These are phyloP conservation scores for Drosophila repletoides DNA, from an alignment of 1,140 invertebrate genomes.

Conservation along the genomic window DNA sequence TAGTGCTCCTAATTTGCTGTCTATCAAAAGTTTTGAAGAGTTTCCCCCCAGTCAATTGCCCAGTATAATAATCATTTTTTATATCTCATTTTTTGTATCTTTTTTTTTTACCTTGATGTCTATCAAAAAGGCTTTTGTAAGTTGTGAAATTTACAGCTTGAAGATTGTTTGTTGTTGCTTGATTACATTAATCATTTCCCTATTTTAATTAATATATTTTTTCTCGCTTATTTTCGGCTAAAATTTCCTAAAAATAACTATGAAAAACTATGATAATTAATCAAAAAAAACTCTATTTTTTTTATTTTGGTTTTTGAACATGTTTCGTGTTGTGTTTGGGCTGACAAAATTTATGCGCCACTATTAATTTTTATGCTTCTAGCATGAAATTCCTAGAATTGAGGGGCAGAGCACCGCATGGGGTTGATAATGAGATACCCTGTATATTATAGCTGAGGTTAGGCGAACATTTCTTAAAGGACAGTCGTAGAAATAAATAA, in stretches of 20 bases:
- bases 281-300: too few species aligned
- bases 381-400: constrained; percentile 41
- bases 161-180: not conserved
- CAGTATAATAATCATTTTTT: too few species aligned
- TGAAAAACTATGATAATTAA: constrained; percentile 34
- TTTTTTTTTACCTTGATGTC: not conserved
- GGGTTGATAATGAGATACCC: not conserved
- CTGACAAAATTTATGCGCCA: constrained; percentile 45
- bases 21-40: constrained; percentile 13
- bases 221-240: not conserved
- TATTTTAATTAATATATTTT: constrained; percentile 3
- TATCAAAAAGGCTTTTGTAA: too few species aligned
- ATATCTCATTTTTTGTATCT: not conserved
- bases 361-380: constrained; percentile 45
- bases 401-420: not conserved
- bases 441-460: not conserved
- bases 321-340: constrained; percentile 30
- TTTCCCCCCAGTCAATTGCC: too few species aligned
- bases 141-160: not conserved
- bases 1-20: constrained; percentile 8
- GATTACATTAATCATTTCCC: constrained; percentile 15
- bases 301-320: constrained; percentile 26
- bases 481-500: too few species aligned
- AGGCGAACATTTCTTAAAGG: too few species aligned
- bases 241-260: constrained; percentile 32